These are phyloP conservation scores for Dinoponera quadriceps DNA, from an alignment of 1,140 invertebrate species.

Conservation along the genomic window DNA sequence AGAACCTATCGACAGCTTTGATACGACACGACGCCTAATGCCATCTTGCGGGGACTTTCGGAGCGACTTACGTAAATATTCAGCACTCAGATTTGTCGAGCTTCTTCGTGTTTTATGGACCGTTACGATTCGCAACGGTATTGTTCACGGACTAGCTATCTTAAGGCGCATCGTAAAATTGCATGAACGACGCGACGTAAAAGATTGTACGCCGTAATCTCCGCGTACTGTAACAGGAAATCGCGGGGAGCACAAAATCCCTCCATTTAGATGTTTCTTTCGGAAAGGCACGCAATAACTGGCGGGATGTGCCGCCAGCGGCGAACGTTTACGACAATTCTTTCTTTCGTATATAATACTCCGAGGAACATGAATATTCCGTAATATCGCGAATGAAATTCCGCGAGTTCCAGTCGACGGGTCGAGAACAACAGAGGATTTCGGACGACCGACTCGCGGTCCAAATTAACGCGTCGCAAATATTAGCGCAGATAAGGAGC, in stretches of 20 bases:
- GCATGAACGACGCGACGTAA: background rate
- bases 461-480: conserved; percentile 37
- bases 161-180: conserved; percentile 3
- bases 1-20: too few species aligned
- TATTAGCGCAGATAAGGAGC: background rate
- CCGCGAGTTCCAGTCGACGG: background rate
- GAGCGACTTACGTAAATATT: too few species aligned
- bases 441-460: conserved; percentile 27
- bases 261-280: conserved; percentile 9
- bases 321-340: background rate
- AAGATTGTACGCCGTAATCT: background rate
- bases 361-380: background rate
- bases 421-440: conserved; percentile 11
- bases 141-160: too few species aligned
- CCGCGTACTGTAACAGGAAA: background rate
- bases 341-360: background rate
- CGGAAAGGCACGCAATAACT: background rate
- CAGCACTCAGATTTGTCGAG: too few species aligned
- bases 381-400: conserved; percentile 29
- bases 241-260: background rate
- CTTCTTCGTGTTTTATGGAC: too few species aligned
- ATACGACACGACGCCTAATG: too few species aligned
- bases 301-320: background rate
- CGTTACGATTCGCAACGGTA: too few species aligned
- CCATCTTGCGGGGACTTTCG: too few species aligned